Evolutionary conservation across 1,140 invertebrate genomes (phyloP).

Genomic region (Atta texana): DNA sequence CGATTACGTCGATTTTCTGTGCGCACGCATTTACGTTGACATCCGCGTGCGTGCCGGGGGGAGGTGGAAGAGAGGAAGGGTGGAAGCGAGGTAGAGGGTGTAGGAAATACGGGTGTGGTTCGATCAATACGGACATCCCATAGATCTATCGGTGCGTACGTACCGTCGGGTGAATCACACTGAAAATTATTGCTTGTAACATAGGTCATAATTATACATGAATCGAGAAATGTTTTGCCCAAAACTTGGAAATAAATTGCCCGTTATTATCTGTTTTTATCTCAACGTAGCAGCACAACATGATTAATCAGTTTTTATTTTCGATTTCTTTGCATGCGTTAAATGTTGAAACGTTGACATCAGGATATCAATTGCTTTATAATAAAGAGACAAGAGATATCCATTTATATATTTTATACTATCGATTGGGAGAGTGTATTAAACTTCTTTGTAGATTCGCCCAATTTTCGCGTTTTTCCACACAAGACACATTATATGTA

Average conservation of each 20-base stretch:
- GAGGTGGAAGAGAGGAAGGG: constrained; percentile 35
- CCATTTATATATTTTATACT: not conserved
- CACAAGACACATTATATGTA: too few relatives aligned
- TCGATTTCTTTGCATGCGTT: not conserved
- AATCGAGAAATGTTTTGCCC: not conserved
- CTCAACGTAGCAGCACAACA: not conserved
- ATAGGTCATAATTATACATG: not conserved
- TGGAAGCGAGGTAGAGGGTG: constrained; percentile 71
- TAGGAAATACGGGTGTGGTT: constrained; percentile 83
- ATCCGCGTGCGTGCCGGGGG: constrained; percentile 42
- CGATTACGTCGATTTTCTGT: constrained; percentile 67
- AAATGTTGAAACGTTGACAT: not conserved
- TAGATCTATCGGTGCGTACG: constrained; percentile 81
- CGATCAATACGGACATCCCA: constrained; percentile 84
- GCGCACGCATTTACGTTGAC: constrained; percentile 70
- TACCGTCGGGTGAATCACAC: constrained; percentile 60
- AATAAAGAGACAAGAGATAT: not conserved
- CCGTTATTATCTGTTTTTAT: constrained; percentile 13
- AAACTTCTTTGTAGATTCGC: not conserved
- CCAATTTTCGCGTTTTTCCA: constrained; percentile 10
- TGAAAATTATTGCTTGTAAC: constrained; percentile 32
- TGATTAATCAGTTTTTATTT: constrained; percentile 1
- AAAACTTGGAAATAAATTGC: not conserved
- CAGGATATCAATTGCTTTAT: not conserved
- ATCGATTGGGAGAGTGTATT: not conserved